Conservation (phyloP, 2,113 vertebrate genomes). For the Mastomys natalensis region DNA sequence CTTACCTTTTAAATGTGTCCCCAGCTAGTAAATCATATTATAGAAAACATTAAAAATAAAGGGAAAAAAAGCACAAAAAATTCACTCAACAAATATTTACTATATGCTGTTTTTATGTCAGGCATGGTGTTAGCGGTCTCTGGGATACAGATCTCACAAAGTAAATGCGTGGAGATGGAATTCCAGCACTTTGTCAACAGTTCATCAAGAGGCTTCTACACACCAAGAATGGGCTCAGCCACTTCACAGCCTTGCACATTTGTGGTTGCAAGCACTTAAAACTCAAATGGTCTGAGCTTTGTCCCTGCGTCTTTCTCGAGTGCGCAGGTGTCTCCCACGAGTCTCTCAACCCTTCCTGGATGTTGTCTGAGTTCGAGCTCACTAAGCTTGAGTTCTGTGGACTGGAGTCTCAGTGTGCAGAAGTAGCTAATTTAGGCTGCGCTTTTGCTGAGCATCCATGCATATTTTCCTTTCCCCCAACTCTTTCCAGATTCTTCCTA, state of each 20-base stretch:
- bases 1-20: slow-evolving; percentile 48
- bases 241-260: background rate
- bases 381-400: background rate
- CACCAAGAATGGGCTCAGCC: background rate
- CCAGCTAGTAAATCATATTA: slow-evolving; percentile 43
- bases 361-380: background rate
- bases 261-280: background rate
- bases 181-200: background rate
- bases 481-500: background rate
- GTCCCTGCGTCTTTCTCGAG: background rate
- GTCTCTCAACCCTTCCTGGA: background rate
- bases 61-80: slow-evolving; percentile 27
- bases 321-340: background rate
- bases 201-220: background rate
- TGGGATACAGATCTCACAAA: background rate
- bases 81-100: background rate
- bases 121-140: background rate
- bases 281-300: background rate
- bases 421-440: background rate
- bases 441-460: background rate
- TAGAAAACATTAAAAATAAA: slow-evolving; percentile 49
- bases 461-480: background rate
- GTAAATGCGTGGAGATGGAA: background rate
- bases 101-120: background rate
- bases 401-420: background rate